These are phyloP conservation scores for Sceloporus tristichus DNA, from an alignment of 2,113 vertebrate species.

Conservation along the genomic window DNA sequence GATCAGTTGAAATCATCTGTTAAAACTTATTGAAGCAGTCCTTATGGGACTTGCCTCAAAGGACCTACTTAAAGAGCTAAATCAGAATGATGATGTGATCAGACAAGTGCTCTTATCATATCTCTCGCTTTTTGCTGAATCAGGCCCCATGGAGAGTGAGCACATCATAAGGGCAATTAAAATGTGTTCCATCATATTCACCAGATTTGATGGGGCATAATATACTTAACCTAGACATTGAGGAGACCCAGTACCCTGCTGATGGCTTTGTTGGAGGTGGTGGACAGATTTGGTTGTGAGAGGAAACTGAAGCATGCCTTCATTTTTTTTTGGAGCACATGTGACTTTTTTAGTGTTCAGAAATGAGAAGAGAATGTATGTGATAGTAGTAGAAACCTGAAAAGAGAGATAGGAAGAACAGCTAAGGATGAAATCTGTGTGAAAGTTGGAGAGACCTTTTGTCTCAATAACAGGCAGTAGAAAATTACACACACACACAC, in stretches of 20 bases:
- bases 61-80: not conserved
- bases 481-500: too few species aligned
- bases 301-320: not conserved
- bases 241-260: not conserved
- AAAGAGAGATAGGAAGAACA: not conserved
- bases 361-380: not conserved
- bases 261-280: not conserved
- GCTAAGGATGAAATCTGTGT: not conserved
- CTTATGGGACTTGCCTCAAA: not conserved
- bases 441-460: not conserved
- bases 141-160: not conserved
- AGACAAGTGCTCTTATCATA: not conserved
- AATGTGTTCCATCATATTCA: not conserved
- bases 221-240: too few species aligned
- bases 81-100: not conserved
- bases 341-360: not conserved
- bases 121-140: not conserved
- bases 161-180: not conserved
- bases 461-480: not conserved
- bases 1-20: not conserved
- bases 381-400: not conserved
- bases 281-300: not conserved
- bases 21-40: not conserved
- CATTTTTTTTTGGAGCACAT: not conserved
- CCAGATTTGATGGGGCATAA: not conserved